These are phyloP conservation scores for Vollenhovia emeryi DNA, from an alignment of 1,140 invertebrate genomes.

Conservation along the genomic window DNA sequence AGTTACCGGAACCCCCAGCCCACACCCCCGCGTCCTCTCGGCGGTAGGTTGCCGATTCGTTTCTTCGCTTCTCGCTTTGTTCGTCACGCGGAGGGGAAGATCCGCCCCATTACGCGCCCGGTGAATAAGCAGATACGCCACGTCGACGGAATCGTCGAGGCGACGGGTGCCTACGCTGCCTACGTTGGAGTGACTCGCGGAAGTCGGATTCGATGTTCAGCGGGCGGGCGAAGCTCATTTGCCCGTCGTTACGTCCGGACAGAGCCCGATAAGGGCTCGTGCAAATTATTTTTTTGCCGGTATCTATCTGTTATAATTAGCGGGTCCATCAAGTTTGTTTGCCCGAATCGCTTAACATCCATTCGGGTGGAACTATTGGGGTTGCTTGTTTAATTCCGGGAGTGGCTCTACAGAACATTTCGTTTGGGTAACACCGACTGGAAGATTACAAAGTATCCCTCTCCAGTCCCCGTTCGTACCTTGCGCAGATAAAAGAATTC, in stretches of 20 bases:
- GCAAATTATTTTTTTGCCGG: constrained; percentile 60
- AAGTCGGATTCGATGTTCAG: constrained; percentile 57
- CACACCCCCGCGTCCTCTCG: background rate
- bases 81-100: constrained; percentile 30
- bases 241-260: constrained; percentile 55
- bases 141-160: constrained; percentile 63
- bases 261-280: constrained; percentile 53
- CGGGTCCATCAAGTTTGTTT: constrained; percentile 3
- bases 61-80: constrained; percentile 70
- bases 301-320: constrained; percentile 43
- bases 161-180: constrained; percentile 23
- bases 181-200: constrained; percentile 36
- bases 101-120: constrained; percentile 68
- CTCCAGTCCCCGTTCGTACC: background rate
- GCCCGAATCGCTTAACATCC: background rate
- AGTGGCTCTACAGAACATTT: constrained; percentile 5
- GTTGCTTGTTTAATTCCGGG: constrained; percentile 9
- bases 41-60: constrained; percentile 69
- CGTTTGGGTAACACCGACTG: background rate
- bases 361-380: background rate
- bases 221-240: constrained; percentile 63
- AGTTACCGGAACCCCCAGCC: constrained; percentile 62
- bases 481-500: background rate
- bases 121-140: constrained; percentile 72
- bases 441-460: background rate